Percentiles rank a stretch among this genome's conserved stretches.
phyloP scores from a whole-genome alignment of 2,888 invertebrate species.

The Thumatha senex region DNA sequence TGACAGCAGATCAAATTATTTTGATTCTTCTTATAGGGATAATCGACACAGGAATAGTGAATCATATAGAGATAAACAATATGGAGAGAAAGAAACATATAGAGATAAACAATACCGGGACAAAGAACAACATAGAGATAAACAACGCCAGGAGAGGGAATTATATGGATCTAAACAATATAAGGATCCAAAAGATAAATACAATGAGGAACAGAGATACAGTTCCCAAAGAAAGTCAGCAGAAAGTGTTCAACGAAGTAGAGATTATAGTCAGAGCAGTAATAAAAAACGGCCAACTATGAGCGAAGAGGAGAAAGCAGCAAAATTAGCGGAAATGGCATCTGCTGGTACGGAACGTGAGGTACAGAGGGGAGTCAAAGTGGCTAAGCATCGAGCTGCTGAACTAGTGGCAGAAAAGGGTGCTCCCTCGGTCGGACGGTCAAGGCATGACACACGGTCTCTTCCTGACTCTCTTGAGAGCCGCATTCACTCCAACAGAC shows the following conservation, averaged over 20 bases:
- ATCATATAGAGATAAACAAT: neutral
- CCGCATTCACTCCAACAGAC: conserved; percentile 93
- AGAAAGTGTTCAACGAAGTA: conserved; percentile 25
- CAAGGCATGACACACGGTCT: conserved; percentile 72
- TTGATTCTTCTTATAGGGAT: conserved; percentile 38
- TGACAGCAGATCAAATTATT: conserved; percentile 25
- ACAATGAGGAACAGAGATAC: conserved; percentile 4
- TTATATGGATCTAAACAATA: conserved; percentile 4
- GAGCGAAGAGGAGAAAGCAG: conserved; percentile 81
- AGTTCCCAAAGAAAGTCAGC: conserved; percentile 11
- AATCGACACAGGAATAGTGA: conserved; percentile 13
- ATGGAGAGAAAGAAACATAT: neutral
- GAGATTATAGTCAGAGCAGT: conserved; percentile 32
- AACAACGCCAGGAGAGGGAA: conserved; percentile 1
- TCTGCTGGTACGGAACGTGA: conserved; percentile 89
- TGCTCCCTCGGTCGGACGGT: conserved; percentile 86
- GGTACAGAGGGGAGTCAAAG: conserved; percentile 85
- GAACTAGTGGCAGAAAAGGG: conserved; percentile 57
- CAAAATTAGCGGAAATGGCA: conserved; percentile 90
- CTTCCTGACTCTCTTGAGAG: conserved; percentile 89
- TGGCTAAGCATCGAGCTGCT: conserved; percentile 85
- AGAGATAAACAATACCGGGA: conserved; percentile 5
- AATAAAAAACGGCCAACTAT: conserved; percentile 38
- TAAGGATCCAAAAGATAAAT: neutral
- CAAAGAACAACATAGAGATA: neutral